Conservation (phyloP, 2,113 vertebrate genomes). For the Phyllostomus discolor region DNA sequence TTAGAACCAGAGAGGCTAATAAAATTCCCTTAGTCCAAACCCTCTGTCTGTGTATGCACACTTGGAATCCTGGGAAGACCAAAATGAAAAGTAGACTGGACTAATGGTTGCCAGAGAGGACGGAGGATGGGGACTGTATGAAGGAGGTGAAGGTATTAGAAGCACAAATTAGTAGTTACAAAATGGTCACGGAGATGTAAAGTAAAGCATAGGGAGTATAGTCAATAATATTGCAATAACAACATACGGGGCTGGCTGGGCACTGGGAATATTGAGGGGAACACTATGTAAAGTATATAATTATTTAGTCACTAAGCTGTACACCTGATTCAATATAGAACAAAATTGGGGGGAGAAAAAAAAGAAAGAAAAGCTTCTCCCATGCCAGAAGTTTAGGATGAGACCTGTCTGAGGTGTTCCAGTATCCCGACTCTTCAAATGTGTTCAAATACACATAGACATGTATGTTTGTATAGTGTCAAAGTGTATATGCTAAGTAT, state of each 20-base stretch:
- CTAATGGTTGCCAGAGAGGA: background rate
- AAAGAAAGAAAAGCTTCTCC: rapidly evolving
- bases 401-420: background rate
- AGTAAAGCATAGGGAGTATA: background rate
- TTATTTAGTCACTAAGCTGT: background rate
- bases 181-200: background rate
- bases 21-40: background rate
- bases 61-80: rapidly evolving
- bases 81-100: background rate
- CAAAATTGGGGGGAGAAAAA: background rate
- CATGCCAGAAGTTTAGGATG: background rate
- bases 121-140: background rate
- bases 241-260: background rate
- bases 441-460: background rate
- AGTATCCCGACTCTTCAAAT: background rate
- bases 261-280: background rate
- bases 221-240: background rate
- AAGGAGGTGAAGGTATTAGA: background rate
- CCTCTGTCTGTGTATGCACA: background rate
- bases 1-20: background rate
- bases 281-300: background rate
- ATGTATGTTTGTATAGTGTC: background rate
- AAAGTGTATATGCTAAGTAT: background rate
- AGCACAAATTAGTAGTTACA: background rate
- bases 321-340: background rate